Evolutionary conservation across 1,140 invertebrate species (phyloP).

Genomic region (Drosophila willistoni): DNA sequence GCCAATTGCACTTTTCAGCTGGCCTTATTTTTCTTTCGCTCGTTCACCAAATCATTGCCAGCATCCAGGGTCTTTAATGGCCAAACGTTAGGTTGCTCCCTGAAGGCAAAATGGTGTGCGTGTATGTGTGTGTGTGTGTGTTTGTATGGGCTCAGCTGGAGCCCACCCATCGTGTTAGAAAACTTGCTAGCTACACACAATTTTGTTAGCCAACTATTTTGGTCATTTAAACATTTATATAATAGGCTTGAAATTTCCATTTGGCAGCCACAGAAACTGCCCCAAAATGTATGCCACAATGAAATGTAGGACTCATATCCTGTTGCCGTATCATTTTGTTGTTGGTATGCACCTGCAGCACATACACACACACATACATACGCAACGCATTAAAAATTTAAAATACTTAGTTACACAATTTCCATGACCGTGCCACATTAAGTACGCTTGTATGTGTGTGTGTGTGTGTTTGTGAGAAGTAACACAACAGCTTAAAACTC

Average conservation of each 20-base stretch:
- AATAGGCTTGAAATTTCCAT: slow-evolving; percentile 77
- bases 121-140: slow-evolving; percentile 74
- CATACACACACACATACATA: slow-evolving; percentile 24
- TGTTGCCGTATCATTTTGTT: neutral
- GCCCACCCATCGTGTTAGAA: slow-evolving; percentile 3
- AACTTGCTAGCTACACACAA: slow-evolving; percentile 52
- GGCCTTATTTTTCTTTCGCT: slow-evolving; percentile 48
- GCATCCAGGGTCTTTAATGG: slow-evolving; percentile 39
- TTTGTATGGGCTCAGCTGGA: slow-evolving; percentile 39
- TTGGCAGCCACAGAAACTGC: slow-evolving; percentile 66
- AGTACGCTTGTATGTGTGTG: slow-evolving; percentile 25
- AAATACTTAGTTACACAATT: slow-evolving; percentile 53
- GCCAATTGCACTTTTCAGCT: slow-evolving; percentile 78
- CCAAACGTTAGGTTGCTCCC: slow-evolving; percentile 49
- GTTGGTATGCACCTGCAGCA: slow-evolving; percentile 41
- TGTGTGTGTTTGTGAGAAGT: neutral
- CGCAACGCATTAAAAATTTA: slow-evolving; percentile 64
- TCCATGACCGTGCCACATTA: slow-evolving; percentile 53
- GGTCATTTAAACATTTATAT: slow-evolving; percentile 77
- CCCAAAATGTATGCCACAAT: slow-evolving; percentile 53
- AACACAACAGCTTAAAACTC: slow-evolving; percentile 8
- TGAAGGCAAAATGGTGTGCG: slow-evolving; percentile 46
- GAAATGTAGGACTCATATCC: slow-evolving; percentile 22
- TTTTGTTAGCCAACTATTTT: slow-evolving; percentile 62
- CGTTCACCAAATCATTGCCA: slow-evolving; percentile 1